Percentiles rank a stretch among this genome's conserved stretches.
Evolutionary conservation across 2,797 vertebrate species (phyloP).

Genomic region (Masticophis lateralis): DNA sequence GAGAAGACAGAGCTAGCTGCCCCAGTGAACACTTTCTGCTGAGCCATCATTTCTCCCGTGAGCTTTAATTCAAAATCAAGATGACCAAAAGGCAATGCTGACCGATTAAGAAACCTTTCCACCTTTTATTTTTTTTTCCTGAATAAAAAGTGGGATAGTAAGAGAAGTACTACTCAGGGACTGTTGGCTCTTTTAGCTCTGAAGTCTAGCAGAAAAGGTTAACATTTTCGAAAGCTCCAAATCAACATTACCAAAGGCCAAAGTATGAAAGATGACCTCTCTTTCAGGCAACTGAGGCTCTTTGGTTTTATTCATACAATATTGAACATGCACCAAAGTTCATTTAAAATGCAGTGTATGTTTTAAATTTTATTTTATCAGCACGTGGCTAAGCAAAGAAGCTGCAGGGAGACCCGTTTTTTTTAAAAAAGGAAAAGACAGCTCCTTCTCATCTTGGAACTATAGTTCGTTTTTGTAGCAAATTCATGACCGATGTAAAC

Average conservation of each 20-base stretch:
- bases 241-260: background rate
- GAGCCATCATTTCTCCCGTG: background rate
- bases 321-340: slow-evolving; percentile 13
- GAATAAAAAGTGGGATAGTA: background rate
- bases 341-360: slow-evolving; percentile 22
- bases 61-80: background rate
- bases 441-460: slow-evolving; percentile 36
- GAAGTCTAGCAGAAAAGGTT: background rate
- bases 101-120: background rate
- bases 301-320: background rate
- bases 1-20: background rate
- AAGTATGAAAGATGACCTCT: background rate
- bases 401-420: background rate
- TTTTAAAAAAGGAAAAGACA: slow-evolving; percentile 24
- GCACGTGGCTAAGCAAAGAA: slow-evolving; percentile 6
- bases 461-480: slow-evolving; percentile 51
- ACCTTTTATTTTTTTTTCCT: background rate
- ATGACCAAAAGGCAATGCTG: background rate
- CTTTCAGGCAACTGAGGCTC: slow-evolving; percentile 13
- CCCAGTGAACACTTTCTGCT: background rate
- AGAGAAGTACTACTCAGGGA: background rate
- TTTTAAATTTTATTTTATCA: slow-evolving; percentile 25
- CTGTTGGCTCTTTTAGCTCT: background rate
- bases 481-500: slow-evolving; percentile 55
- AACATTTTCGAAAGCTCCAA: background rate